Conservation (phyloP, 1,140 invertebrate species). For the Ridgeia piscesae region DNA sequence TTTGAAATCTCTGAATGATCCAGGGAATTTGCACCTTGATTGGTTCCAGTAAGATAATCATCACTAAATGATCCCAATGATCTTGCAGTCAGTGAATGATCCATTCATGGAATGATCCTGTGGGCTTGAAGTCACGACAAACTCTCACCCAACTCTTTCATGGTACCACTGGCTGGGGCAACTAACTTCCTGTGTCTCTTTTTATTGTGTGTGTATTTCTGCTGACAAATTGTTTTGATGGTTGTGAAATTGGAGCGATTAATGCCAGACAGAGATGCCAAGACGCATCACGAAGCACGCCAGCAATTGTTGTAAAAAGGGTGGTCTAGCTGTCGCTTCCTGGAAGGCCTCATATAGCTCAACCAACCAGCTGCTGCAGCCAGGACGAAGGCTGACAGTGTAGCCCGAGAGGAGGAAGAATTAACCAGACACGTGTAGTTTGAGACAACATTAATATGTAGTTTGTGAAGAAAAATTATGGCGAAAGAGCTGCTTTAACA, state of each 20-base stretch:
- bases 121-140: not conserved
- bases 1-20: too few species aligned
- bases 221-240: not conserved
- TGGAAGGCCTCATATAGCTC: not conserved
- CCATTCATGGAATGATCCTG: too few species aligned
- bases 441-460: not conserved
- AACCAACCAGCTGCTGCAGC: not conserved
- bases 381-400: not conserved
- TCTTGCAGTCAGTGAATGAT: too few species aligned
- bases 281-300: not conserved
- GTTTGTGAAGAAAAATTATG: not conserved
- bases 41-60: too few species aligned
- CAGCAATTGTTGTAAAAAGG: not conserved
- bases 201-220: not conserved
- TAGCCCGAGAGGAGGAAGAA: too few species aligned
- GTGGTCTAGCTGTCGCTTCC: not conserved
- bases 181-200: slow-evolving; percentile 22
- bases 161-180: not conserved
- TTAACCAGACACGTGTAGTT: too few species aligned
- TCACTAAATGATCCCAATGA: too few species aligned
- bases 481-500: not conserved
- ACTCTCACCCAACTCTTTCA: too few species aligned
- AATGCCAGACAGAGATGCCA: not conserved
- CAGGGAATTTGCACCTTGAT: too few species aligned
- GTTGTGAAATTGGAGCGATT: not conserved